Evolutionary conservation across 1,140 invertebrate genomes (phyloP).

Genomic region (Oreohelix idahoensis): DNA sequence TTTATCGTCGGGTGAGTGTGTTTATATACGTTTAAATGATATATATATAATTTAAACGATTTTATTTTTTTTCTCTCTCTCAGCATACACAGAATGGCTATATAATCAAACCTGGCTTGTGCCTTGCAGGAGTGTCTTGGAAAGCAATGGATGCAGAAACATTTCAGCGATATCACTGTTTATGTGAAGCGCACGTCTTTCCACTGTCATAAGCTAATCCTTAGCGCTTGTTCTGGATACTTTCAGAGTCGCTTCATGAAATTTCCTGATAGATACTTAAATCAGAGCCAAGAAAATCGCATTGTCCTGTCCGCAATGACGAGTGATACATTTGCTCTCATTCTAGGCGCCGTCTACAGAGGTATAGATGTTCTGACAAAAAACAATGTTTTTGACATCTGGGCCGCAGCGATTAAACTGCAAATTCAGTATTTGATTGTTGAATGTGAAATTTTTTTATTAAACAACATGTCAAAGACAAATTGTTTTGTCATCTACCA

Average conservation of each 20-base stretch:
- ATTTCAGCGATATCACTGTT: neutral
- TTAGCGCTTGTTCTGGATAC: neutral
- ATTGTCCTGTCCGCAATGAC: neutral
- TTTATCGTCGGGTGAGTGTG: no score
- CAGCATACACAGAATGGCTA: neutral
- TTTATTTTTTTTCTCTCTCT: no score
- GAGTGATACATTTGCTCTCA: neutral
- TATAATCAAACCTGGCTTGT: neutral
- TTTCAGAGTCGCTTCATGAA: neutral
- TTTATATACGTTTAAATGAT: no score
- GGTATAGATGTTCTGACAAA: neutral
- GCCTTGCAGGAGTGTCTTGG: neutral
- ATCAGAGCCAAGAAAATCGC: neutral
- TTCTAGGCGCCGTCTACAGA: neutral
- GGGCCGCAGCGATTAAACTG: neutral
- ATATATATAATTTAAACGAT: no score
- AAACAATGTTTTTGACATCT: conserved; percentile 5
- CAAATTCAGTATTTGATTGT: neutral
- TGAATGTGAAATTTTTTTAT: neutral
- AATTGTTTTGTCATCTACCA: neutral
- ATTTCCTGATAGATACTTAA: no score
- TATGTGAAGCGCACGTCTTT: neutral
- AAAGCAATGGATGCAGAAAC: neutral
- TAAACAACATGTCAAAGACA: neutral
- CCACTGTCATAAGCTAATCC: neutral